Base-by-base conservation (phyloP, 2,888 invertebrate species). In the Drosophila buzzatii region DNA sequence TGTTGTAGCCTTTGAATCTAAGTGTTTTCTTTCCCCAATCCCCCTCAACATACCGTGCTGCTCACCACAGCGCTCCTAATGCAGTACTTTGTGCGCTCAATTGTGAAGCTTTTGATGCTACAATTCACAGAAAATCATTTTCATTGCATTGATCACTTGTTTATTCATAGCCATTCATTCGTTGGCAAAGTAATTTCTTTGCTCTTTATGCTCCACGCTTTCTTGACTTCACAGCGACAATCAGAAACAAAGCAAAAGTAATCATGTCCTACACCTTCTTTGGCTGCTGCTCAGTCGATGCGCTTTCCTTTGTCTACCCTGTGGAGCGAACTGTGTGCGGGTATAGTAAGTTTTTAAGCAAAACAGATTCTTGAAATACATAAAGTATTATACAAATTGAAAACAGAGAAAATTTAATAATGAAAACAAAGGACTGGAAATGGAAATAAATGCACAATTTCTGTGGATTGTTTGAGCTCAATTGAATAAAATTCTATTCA, bases 141-240 rank as follows among this genome's bases (percentile, higher is more conserved):
- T 86, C 85, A 84, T 79, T 80, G 86, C 90, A 90, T 90, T 91
- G 91, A 91, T 90, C 91, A 91, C 86, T 90, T 91, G 91, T 91
- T 91, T 91, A 91, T 91, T 87, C 90, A 76, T 79, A 89, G 83
- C 78, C 88, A 85, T 86, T 90, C 92, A 90, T 84, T 91, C 91
- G 92, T 91, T 91, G 85, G 90, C 86, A 91, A 91, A 91, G 89
- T 91, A 91, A 91, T 91, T 89, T 86, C 91, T 91, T 85, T 85
- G 80, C 77, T 82, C 82, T 80, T 82, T 85, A 52, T 69, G 73
- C 62, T 73, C 75, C 63, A 81, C 68, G 82, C 74, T 70, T 71
- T 64, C 81, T 74, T 87, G 77, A 84, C 76, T 76, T 74, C 76
- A 76, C 70, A 76, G 76, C 70, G 53, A 70, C 69, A 63, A 76